These are phyloP conservation scores for Apis dorsata DNA, from an alignment of 1,140 invertebrate genomes.

Conservation along the genomic window DNA sequence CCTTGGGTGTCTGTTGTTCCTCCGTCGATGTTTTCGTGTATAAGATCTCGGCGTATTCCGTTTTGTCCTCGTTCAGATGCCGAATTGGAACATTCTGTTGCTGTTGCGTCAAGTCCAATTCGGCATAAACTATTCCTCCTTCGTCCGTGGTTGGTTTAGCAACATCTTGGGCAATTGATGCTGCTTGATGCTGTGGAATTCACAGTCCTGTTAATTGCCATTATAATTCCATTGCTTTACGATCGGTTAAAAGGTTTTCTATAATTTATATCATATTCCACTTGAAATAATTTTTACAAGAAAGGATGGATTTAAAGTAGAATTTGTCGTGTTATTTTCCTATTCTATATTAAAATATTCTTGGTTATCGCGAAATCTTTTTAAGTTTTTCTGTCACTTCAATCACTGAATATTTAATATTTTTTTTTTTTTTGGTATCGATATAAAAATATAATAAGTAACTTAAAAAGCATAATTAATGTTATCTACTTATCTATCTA, in stretches of 20 bases:
- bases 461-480: too few relatives aligned
- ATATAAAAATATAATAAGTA: too few relatives aligned
- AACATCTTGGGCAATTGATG: constrained; percentile 44
- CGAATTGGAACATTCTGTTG: constrained; percentile 69
- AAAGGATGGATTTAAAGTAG: too few relatives aligned
- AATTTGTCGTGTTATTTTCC: too few relatives aligned
- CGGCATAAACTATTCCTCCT: constrained; percentile 80
- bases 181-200: constrained; percentile 43
- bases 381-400: too few relatives aligned
- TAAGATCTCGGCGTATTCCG: constrained; percentile 81
- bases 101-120: constrained; percentile 79
- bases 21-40: constrained; percentile 76
- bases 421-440: too few relatives aligned
- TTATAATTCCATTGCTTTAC: not conserved
- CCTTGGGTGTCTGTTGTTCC: constrained; percentile 55
- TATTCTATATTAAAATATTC: too few relatives aligned
- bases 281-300: too few relatives aligned
- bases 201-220: not conserved
- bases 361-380: too few relatives aligned
- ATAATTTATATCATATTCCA: not conserved
- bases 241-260: not conserved
- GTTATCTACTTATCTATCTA: too few relatives aligned
- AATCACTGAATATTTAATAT: too few relatives aligned
- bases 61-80: constrained; percentile 78
- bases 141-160: constrained; percentile 63